Conservation (phyloP, 2,888 invertebrate species). For the Lasioglossum malachurum region DNA sequence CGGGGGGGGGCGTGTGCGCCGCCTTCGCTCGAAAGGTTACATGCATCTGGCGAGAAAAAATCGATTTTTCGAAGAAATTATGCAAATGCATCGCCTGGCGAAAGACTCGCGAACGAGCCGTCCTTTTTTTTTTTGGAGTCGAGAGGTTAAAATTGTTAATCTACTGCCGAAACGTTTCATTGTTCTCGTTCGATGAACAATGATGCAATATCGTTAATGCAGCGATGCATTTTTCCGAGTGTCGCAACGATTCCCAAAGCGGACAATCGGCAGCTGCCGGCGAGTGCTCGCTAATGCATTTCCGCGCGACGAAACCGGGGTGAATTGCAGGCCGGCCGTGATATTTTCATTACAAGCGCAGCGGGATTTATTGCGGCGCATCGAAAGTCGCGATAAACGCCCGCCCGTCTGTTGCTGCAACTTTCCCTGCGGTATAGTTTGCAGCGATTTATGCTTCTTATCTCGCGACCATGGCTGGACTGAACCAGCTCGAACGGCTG, state of each 20-base stretch:
- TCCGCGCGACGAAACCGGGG: neutral
- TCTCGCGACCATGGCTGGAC: conserved; percentile 20
- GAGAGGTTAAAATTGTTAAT: neutral
- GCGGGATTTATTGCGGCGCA: neutral
- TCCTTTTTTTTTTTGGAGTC: neutral
- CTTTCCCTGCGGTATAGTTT: conserved; percentile 34
- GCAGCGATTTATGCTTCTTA: conserved; percentile 38
- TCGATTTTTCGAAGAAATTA: neutral
- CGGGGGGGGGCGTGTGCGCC: neutral
- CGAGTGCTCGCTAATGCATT: conserved; percentile 15
- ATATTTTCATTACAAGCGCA: conserved; percentile 13
- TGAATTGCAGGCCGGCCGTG: neutral
- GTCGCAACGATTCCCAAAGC: neutral
- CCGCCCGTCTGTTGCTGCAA: conserved; percentile 1
- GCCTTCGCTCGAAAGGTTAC: neutral
- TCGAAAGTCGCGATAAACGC: conserved; percentile 27
- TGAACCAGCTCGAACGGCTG: conserved; percentile 15
- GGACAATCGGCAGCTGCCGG: conserved; percentile 1
- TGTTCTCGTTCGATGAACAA: neutral
- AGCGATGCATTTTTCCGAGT: neutral
- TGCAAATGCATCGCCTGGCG: neutral
- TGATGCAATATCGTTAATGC: neutral
- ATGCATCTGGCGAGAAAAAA: neutral
- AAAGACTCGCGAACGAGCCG: too few relatives aligned
- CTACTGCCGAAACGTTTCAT: neutral